A percentile compares a stretch with the other conserved stretches of the same genome.
Conservation (phyloP, 1,140 invertebrate genomes). For the Drosophila pseudoobscura region DNA sequence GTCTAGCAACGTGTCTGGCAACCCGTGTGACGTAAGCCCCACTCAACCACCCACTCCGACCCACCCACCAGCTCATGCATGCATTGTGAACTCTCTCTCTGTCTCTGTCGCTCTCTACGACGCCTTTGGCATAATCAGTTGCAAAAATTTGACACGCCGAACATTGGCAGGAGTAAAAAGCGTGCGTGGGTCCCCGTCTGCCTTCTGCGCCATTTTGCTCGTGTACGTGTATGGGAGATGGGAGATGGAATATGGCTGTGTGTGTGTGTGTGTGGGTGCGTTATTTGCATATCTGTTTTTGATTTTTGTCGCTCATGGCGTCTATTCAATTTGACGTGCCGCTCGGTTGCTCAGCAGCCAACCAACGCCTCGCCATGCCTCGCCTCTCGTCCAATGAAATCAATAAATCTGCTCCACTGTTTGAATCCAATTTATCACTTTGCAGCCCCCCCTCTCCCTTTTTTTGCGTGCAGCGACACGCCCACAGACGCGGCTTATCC, state of each 20-base stretch:
- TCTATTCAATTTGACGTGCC: slow-evolving; percentile 73
- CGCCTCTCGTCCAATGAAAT: slow-evolving; percentile 59
- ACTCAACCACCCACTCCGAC: slow-evolving; percentile 1
- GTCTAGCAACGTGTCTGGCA: slow-evolving; percentile 75
- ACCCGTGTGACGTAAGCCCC: slow-evolving; percentile 45
- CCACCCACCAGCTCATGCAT: slow-evolving; percentile 10
- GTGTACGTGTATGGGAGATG: not conserved
- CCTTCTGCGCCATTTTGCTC: slow-evolving; percentile 33
- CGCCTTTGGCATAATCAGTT: slow-evolving; percentile 71
- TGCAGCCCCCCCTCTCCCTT: slow-evolving; percentile 28
- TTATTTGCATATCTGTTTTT: slow-evolving; percentile 80
- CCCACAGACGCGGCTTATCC: slow-evolving; percentile 61
- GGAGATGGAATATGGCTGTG: not conserved
- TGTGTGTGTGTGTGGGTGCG: slow-evolving; percentile 22
- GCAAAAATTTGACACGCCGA: slow-evolving; percentile 74
- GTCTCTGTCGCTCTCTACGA: not conserved
- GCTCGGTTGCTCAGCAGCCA: slow-evolving; percentile 36
- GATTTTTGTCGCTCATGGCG: slow-evolving; percentile 78
- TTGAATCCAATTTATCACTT: slow-evolving; percentile 82
- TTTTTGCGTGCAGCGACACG: slow-evolving; percentile 29
- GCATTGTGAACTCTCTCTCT: slow-evolving; percentile 32
- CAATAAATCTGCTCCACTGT: slow-evolving; percentile 80
- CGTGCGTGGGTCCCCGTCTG: slow-evolving; percentile 13
- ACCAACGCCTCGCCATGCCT: slow-evolving; percentile 3
- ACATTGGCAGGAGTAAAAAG: slow-evolving; percentile 32